Evolutionary conservation across 2,888 invertebrate genomes (phyloP).

Genomic region (Pyrrhosoma nymphula): DNA sequence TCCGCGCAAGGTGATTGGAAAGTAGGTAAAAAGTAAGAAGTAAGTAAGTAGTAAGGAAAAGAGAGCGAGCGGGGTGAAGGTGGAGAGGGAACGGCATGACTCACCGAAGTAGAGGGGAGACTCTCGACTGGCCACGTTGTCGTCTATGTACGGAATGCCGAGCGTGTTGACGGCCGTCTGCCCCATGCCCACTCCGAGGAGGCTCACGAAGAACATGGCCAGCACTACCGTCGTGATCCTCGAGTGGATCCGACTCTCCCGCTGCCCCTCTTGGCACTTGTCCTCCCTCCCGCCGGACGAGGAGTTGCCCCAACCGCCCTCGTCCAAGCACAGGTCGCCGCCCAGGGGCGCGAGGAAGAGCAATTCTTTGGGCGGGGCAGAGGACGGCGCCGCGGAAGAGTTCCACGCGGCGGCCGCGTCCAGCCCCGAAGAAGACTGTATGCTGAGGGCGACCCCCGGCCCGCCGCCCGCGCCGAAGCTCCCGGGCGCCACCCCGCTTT

Average conservation of each 20-base stretch:
- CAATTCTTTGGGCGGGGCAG: not conserved
- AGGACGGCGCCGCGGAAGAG: not conserved
- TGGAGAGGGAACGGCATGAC: conserved; percentile 74
- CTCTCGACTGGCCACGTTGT: conserved; percentile 94
- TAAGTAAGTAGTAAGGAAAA: not conserved
- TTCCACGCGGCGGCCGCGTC: not conserved
- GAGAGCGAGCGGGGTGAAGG: not conserved
- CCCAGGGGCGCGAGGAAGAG: conserved; percentile 4
- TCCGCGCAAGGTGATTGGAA: too few relatives aligned
- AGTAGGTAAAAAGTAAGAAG: too few relatives aligned
- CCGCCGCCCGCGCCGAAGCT: not conserved
- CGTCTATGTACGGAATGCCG: conserved; percentile 96
- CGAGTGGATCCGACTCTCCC: conserved; percentile 85
- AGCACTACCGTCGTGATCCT: conserved; percentile 90
- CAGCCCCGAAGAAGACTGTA: conserved; percentile 37
- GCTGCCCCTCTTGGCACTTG: conserved; percentile 82
- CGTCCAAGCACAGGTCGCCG: conserved; percentile 37
- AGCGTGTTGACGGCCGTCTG: conserved; percentile 95
- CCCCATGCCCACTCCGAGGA: conserved; percentile 93
- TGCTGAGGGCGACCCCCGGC: not conserved
- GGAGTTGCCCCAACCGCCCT: not conserved
- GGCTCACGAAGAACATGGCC: conserved; percentile 92
- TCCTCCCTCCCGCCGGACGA: not conserved
- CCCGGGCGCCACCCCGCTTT: not conserved
- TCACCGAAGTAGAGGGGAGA: conserved; percentile 95